Conservation (phyloP, 2,888 invertebrate genomes). For the Prenolepis imparis region DNA sequence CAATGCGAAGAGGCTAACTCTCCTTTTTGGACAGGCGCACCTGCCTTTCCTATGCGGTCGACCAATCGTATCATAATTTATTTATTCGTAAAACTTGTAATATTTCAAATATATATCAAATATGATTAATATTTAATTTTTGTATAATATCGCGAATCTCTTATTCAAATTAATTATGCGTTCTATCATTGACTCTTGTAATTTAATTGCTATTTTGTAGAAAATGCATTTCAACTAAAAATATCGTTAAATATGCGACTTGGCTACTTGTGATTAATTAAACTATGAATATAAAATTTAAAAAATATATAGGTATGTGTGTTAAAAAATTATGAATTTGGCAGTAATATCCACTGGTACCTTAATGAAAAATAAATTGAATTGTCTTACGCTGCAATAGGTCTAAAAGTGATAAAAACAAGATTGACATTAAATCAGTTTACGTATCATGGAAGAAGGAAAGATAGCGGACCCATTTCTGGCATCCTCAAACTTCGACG, state of each 20-base stretch:
- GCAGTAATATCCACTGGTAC: neutral
- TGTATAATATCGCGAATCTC: neutral
- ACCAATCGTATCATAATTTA: slow-evolving; percentile 34
- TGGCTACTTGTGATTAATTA: neutral
- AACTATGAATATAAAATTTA: neutral
- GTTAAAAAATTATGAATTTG: neutral
- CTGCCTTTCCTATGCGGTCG: slow-evolving; percentile 57
- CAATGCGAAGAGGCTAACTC: slow-evolving; percentile 67
- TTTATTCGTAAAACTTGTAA: slow-evolving; percentile 15
- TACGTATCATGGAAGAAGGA: slow-evolving; percentile 4
- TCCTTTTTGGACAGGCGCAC: slow-evolving; percentile 72
- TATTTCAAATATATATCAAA: neutral
- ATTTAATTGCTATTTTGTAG: neutral
- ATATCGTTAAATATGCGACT: neutral
- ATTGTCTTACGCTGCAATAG: neutral
- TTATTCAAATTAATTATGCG: neutral
- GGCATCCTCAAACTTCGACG: slow-evolving; percentile 34
- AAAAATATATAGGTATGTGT: neutral
- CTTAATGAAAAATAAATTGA: slow-evolving; percentile 12
- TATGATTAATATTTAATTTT: neutral
- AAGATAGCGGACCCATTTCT: slow-evolving; percentile 20
- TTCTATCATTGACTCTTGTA: neutral
- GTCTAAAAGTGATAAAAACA: neutral
- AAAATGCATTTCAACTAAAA: neutral
- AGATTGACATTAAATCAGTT: slow-evolving; percentile 30